These are phyloP conservation scores for Telenomus remus DNA, from an alignment of 1,140 invertebrate species.

Conservation along the genomic window DNA sequence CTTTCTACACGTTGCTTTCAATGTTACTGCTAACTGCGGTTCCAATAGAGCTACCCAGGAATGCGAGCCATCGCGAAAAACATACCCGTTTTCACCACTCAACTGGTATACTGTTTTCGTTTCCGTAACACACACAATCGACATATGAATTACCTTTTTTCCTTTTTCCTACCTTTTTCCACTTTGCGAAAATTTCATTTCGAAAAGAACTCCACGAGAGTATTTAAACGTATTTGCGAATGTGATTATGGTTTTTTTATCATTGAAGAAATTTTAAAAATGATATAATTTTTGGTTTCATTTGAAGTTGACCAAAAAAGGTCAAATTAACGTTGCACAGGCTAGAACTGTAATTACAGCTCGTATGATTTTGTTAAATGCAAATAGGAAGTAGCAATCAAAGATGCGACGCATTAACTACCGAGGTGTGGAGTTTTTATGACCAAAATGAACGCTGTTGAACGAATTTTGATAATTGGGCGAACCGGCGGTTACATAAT, in stretches of 20 bases:
- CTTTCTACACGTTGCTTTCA: constrained; percentile 11
- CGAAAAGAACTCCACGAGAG: not conserved
- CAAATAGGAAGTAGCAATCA: not conserved
- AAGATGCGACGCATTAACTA: not conserved
- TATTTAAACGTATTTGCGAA: no score
- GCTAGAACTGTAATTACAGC: no score
- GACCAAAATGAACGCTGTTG: constrained; percentile 1
- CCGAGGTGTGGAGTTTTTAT: not conserved
- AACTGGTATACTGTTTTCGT: constrained; percentile 18
- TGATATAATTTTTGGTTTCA: no score
- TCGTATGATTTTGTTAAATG: no score
- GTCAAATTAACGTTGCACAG: no score
- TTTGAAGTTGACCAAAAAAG: no score
- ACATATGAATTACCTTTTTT: constrained; percentile 10
- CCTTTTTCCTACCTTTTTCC: not conserved
- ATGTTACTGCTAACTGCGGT: constrained; percentile 4
- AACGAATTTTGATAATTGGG: constrained; percentile 8
- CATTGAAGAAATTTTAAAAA: no score
- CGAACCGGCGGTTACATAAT: constrained; percentile 22
- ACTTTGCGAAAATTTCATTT: constrained; percentile 2
- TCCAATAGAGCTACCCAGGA: constrained; percentile 4
- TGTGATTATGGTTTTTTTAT: no score
- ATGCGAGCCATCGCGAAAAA: constrained; percentile 13
- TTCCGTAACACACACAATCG: constrained; percentile 7
- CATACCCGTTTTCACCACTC: constrained; percentile 9